A percentile compares a stretch with the other conserved stretches of the same genome.
Conservation (phyloP, 2,888 invertebrate genomes). For the Amitus sp. region DNA sequence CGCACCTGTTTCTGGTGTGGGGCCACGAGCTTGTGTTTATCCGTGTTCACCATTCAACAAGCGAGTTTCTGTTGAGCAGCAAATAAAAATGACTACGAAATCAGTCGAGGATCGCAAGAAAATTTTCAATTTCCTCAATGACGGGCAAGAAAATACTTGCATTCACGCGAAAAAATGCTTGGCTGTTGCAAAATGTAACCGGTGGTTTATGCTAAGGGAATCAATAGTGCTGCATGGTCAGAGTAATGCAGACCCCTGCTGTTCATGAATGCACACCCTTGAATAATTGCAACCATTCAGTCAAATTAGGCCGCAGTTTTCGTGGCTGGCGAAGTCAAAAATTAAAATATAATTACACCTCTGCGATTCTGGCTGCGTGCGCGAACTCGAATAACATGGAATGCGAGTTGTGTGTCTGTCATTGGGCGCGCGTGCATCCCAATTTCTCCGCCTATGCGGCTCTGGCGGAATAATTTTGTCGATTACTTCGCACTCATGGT, state of each 20-base stretch:
- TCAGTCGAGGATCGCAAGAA: too few relatives aligned
- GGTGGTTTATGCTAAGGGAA: too few relatives aligned
- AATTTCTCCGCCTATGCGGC: constrained; percentile 15
- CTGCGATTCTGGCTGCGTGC: constrained; percentile 22
- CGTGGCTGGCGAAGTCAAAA: constrained; percentile 54
- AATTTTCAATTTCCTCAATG: constrained; percentile 16
- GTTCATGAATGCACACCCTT: constrained; percentile 58
- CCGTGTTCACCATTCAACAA: constrained; percentile 22
- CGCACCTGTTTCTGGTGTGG: constrained; percentile 5
- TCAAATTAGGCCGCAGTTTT: constrained; percentile 58
- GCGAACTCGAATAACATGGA: constrained; percentile 10
- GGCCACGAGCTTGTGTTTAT: constrained; percentile 1
- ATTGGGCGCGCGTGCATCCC: constrained; percentile 11
- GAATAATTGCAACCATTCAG: constrained; percentile 60
- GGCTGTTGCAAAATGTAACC: constrained; percentile 26
- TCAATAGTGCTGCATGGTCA: constrained; percentile 40
- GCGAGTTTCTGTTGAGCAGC: too few relatives aligned
- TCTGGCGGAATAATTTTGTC: constrained; percentile 9
- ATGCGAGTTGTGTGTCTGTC: constrained; percentile 11
- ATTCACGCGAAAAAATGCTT: constrained; percentile 22
- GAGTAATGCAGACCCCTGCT: constrained; percentile 45
- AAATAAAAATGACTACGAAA: too few relatives aligned
- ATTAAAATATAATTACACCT: constrained; percentile 58
- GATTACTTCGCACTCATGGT: not conserved
- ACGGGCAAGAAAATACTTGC: constrained; percentile 18